Base-by-base conservation (phyloP, 2,888 invertebrate species). In the Myathropa florea region DNA sequence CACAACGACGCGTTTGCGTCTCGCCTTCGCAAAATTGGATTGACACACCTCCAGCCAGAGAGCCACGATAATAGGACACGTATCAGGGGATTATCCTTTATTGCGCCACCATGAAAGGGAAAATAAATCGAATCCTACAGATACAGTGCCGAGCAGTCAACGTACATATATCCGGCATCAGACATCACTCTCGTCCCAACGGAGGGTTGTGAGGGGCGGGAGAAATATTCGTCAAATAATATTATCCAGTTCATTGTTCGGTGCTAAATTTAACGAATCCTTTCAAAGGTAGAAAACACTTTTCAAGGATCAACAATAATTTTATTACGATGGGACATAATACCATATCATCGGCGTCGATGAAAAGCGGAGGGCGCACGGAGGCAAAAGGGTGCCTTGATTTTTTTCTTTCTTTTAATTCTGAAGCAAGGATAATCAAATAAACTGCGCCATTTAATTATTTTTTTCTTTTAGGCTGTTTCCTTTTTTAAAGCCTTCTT, bases 51-150 rank as follows among this genome's bases (percentile, higher is more conserved):
- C 18, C 46, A 46, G n/a, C n/a, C 18, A 72, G 23, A 18, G 23
- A 30, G 23, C 23, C 7, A 23, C 46, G 57, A 30, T 23, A 68
- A 57, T 57, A 68, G 33, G 14, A 30, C 33, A 68, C 65, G 30
- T 68, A 68, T 68, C 26, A 53, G 18, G 26, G n/a, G 64, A 55
- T 67, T 67, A 73, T 55, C 24, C 36, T 24, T 57, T 26, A 57
- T 64, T 64, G 73, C 53, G 3, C 55, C 33, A 39, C 33, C 36
- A 36, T 64, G 64, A 64, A 64, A 64, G 26, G 64, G 7, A 46
- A 73, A 73, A 73, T 73, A 64, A 64, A 73, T 73, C 73, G 64
- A 73, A 64, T 73, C 36, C 36, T 18, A 23, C 63, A 73, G 33
- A 60, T 26, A 57, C n/a, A 46, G 9, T 33, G 33, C 33, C 4